Evolutionary conservation across 2,113 vertebrate species (phyloP).

Genomic region (Rhinichthys klamathensis): DNA sequence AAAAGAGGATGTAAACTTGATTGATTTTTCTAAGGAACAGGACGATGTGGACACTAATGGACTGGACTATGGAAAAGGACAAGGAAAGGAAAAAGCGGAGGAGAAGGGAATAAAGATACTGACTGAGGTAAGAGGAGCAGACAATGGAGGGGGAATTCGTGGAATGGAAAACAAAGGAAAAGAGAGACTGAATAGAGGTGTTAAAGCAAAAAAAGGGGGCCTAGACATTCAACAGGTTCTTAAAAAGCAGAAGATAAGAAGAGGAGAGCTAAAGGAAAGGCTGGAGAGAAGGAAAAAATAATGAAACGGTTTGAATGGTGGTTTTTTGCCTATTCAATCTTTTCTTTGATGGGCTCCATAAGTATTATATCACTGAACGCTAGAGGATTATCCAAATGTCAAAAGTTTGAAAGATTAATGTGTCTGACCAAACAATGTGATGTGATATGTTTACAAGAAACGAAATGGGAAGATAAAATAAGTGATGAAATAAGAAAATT

Average conservation of each 20-base stretch:
- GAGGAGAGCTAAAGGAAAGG: not conserved
- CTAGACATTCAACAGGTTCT: not conserved
- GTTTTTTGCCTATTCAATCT: too few relatives aligned
- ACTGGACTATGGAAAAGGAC: too few relatives aligned
- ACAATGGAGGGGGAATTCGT: too few relatives aligned
- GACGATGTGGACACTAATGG: too few relatives aligned
- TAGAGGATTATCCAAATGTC: not conserved
- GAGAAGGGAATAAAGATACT: too few relatives aligned
- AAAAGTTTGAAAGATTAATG: not conserved
- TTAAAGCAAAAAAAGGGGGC: not conserved
- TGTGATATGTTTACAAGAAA: not conserved
- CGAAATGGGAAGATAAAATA: not conserved
- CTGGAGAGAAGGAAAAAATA: not conserved
- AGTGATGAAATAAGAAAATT: not conserved
- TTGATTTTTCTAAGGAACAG: too few relatives aligned
- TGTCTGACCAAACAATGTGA: not conserved
- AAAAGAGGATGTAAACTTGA: too few relatives aligned
- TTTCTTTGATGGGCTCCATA: not conserved
- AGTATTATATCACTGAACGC: not conserved
- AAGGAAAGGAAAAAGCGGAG: too few relatives aligned
- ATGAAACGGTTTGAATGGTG: too few relatives aligned
- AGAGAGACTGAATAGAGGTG: too few relatives aligned
- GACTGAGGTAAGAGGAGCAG: too few relatives aligned
- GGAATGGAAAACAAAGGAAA: too few relatives aligned
- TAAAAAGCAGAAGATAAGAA: not conserved